Conservation (phyloP, 1,140 invertebrate genomes). For the Bombus pyrosoma region DNA sequence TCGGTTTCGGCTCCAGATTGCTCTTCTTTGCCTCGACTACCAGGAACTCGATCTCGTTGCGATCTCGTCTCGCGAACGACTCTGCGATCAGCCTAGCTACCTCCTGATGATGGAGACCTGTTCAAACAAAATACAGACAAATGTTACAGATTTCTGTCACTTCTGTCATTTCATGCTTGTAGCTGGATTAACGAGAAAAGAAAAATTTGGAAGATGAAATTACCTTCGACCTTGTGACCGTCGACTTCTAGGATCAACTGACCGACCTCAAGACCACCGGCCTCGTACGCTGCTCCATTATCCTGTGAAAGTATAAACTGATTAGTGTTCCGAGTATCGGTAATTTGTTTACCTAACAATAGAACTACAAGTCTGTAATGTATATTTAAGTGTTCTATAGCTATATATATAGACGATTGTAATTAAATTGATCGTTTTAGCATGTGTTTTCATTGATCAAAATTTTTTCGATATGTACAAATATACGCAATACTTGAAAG, state of each 20-base stretch:
- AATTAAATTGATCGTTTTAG: too few relatives aligned
- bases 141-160: too few relatives aligned
- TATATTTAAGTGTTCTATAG: too few relatives aligned
- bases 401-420: too few relatives aligned
- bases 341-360: not conserved
- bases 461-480: too few relatives aligned
- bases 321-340: not conserved
- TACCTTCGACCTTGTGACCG: constrained; percentile 92
- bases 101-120: constrained; percentile 88
- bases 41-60: constrained; percentile 94
- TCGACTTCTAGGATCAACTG: constrained; percentile 97
- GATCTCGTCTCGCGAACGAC: constrained; percentile 93
- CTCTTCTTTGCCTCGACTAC: constrained; percentile 95
- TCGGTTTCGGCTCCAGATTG: constrained; percentile 93
- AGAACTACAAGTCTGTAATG: not conserved
- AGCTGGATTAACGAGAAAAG: too few relatives aligned
- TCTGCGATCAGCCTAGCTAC: constrained; percentile 94
- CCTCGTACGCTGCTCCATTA: constrained; percentile 95
- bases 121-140: not conserved
- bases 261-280: constrained; percentile 95
- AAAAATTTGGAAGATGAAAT: constrained; percentile 56
- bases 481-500: too few relatives aligned
- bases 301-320: constrained; percentile 85
- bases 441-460: too few relatives aligned
- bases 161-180: not conserved